Evolutionary conservation across 2,113 vertebrate genomes (phyloP).

Genomic region (Scalopus aquaticus): DNA sequence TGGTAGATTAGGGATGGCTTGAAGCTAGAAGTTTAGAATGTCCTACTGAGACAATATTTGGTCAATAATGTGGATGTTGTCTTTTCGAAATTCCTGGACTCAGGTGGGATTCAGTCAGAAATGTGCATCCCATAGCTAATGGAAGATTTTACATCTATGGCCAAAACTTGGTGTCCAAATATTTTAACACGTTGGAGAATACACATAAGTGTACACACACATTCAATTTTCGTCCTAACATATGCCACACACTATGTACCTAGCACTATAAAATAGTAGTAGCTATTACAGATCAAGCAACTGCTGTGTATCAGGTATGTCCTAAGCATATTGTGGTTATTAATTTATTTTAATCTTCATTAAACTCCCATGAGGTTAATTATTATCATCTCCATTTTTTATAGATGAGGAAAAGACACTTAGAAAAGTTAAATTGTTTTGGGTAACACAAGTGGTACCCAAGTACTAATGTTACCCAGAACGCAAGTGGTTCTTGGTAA

Average conservation of each 20-base stretch:
- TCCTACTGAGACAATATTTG: not conserved
- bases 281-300: not conserved
- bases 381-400: not conserved
- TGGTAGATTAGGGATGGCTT: not conserved
- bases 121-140: not conserved
- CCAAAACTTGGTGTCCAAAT: not conserved
- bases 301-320: not conserved
- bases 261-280: not conserved
- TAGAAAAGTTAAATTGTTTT: not conserved
- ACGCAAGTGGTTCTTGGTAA: no score
- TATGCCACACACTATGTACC: not conserved
- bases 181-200: not conserved
- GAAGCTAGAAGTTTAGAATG: not conserved
- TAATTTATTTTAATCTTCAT: not conserved
- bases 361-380: not conserved
- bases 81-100: not conserved
- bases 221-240: not conserved
- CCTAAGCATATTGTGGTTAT: not conserved
- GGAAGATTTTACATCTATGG: not conserved
- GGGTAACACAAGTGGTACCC: not conserved
- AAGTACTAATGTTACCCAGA: no score
- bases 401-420: not conserved
- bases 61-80: not conserved
- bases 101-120: not conserved
- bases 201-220: not conserved